Base-by-base conservation (phyloP, 2,888 invertebrate species). In the Elaeidobius kamerunicus region DNA sequence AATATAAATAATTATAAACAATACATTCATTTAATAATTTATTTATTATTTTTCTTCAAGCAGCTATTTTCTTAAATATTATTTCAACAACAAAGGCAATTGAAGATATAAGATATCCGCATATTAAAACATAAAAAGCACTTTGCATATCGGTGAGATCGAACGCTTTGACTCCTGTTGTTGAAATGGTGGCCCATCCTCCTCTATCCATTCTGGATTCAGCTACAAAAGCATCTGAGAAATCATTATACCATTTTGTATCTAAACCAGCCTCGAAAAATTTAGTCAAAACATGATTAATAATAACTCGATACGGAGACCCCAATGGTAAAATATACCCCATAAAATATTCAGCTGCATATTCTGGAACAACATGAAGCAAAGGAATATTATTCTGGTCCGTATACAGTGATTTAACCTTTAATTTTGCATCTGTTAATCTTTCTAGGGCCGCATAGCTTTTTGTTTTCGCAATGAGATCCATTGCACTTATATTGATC, bases 341-440 rank as follows among this genome's bases (percentile, higher is more conserved):
- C 6, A 77, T 59, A 52, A 71, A 70, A 60, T 69, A 73, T 2
- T 67, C 62, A 15, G 69, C 62, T 1, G 75, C 74, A 59, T 76
- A 77, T 50, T 77, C 74, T 0, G 65, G 53, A 4, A 74, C 67
- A 0, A 76, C 63, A 60, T 77, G 76, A 11, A 77, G 38, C 18
- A 72, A 41, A 5, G 68, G 66, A 12, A 61, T 59, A 15, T 74
- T 72, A 38, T 69, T 63, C 3, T 62, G 52, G 12, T 64, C 57
- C 4, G 68, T 57, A 58, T 65, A 71, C 1, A 61, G 45, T 1
- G 67, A 61, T 16, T 65, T 58, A 1, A 68, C 60, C 2, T 66
- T 59, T 17, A 71, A 60, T 40, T 63, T 45, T 5, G 70, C 63
- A 57, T 53, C 53, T 17, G 28, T 15, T 5, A 36, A 9, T 28